Evolutionary conservation across 2,113 vertebrate genomes (phyloP).

Genomic region (Phalacrocorax brasilianus): DNA sequence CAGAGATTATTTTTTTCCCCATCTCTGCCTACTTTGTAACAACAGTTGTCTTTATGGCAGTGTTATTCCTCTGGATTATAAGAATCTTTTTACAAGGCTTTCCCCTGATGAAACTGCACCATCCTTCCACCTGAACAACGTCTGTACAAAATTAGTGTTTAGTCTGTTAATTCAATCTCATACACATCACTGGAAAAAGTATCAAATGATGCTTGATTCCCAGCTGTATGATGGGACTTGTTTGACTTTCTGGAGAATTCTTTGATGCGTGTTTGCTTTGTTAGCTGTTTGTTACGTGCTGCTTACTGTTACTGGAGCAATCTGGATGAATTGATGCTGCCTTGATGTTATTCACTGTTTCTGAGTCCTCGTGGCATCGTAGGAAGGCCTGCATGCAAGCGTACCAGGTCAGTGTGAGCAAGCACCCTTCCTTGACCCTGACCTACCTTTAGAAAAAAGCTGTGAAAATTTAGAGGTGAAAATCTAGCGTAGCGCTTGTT

Average conservation of each 20-base stretch:
- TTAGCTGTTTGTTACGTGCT: background rate
- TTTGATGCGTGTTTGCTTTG: background rate
- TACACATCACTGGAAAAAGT: background rate
- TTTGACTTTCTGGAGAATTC: background rate
- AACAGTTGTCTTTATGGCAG: background rate
- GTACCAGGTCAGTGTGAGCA: background rate
- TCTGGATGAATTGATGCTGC: background rate
- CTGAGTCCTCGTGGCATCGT: fast-evolving
- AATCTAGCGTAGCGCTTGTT: fast-evolving
- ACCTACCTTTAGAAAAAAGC: background rate
- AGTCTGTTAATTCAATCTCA: background rate
- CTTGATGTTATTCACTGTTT: background rate
- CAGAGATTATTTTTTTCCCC: background rate
- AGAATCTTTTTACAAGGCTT: background rate
- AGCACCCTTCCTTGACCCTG: background rate
- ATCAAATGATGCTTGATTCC: background rate
- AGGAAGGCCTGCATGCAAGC: background rate
- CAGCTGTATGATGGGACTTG: background rate
- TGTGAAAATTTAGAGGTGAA: background rate
- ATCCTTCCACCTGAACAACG: slow-evolving; percentile 7
- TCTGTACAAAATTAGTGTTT: background rate
- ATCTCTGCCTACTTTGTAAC: background rate
- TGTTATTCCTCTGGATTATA: background rate
- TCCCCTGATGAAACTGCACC: background rate
- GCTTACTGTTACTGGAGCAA: background rate